These are phyloP conservation scores for Anarhynchus alexandrinus DNA, from an alignment of 2,113 vertebrate species.

Conservation along the genomic window DNA sequence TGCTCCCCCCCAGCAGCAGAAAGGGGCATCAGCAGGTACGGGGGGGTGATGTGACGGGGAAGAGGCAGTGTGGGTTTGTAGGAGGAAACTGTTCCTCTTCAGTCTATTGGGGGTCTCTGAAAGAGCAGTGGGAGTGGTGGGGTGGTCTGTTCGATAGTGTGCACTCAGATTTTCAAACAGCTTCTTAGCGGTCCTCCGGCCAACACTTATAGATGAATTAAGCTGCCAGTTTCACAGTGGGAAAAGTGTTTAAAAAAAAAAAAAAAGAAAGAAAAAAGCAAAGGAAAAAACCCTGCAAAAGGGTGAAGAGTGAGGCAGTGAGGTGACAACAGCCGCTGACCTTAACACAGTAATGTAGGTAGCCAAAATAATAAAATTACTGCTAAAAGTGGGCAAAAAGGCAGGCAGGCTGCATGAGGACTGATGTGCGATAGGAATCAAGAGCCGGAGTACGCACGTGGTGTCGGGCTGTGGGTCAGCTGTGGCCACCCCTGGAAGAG, in stretches of 20 bases:
- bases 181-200: not conserved
- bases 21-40: rapidly evolving
- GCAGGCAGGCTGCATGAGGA: not conserved
- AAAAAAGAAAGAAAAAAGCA: not conserved
- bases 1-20: not conserved
- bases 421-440: too few relatives aligned
- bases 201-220: not conserved
- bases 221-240: not conserved
- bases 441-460: rapidly evolving
- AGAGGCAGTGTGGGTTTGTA: too few relatives aligned
- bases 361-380: not conserved
- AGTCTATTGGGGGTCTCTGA: not conserved
- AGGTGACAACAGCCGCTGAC: not conserved
- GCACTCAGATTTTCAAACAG: not conserved
- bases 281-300: not conserved
- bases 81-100: rapidly evolving
- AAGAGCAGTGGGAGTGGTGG: not conserved
- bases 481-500: not conserved
- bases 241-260: not conserved
- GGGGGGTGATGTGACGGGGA: not conserved
- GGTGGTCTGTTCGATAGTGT: rapidly evolving
- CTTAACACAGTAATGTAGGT: not conserved
- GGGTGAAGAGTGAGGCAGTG: not conserved
- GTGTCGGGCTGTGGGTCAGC: not conserved
- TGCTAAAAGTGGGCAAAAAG: not conserved